Evolutionary conservation across 1,140 invertebrate species (phyloP), one percentile per base, ranked within the genome.

Genomic region (Zaprionus davidi): DNA sequence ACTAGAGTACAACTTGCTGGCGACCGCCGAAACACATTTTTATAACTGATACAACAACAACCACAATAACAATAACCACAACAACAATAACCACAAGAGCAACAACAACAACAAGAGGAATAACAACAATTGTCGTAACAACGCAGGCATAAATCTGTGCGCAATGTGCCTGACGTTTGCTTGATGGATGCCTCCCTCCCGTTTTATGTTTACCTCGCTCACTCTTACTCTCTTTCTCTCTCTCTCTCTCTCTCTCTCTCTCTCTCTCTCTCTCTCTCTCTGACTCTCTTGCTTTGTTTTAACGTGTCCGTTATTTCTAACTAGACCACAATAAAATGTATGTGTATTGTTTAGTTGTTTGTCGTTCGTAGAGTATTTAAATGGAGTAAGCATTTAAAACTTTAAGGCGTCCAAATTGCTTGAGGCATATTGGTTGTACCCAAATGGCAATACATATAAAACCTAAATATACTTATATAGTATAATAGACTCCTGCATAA

Each of bases 311-410:
- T 20, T 4, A 17, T 46, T 46, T 66, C 46, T 70, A 67, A 78
- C 79, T 75, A 79, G 80, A 76, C 80, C 80, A 82, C 80, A 82
- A 82, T 79, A 82, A 82, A 82, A 82, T 82, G 76, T 82, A 82
- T 82, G 78, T 82, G 71, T 82, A 82, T 82, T 82, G 56, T 82
- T 82, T 69, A 51, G 68, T 64, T 71, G 24, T 66, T 78, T 81
- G 79, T 66, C 56, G 74, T 64, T 31, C 26, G 44, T 46, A 11
- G 41, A 44, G 41, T 44, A 46, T 46, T 46, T 46, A 11, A 46
- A 46, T 46, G 41, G 41, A 46, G n/a, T 9, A 46, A 9, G 41
- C 3, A 46, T 17, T 17, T 20, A 46, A 46, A 46, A 46, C n/a
- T 17, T 17, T 46, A n/a, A 46, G 6, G 7, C 41, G 15, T 17